These are phyloP conservation scores for Melieria omissa DNA, from an alignment of 2,888 invertebrate species.

Conservation along the genomic window DNA sequence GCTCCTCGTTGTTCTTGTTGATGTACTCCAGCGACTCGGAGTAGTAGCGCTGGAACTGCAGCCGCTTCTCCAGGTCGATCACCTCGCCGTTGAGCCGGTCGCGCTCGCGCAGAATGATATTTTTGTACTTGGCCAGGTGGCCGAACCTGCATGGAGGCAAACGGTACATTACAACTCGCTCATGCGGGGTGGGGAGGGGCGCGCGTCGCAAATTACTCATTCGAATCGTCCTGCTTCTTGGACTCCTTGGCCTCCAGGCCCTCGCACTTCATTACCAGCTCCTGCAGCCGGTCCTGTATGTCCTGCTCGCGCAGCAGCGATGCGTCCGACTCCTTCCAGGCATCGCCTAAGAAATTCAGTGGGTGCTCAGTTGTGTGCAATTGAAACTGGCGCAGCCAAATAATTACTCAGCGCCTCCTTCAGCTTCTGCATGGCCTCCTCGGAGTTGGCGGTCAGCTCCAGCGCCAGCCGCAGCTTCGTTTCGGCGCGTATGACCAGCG, in stretches of 20 bases:
- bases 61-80: conserved; percentile 57
- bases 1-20: conserved; percentile 54
- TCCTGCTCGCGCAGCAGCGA: conserved; percentile 57
- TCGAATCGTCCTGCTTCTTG: conserved; percentile 51
- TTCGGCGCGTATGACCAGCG: conserved; percentile 52
- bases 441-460: conserved; percentile 54
- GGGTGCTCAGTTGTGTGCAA: too few species aligned
- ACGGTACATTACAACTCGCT: too few species aligned
- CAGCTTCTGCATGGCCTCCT: conserved; percentile 52
- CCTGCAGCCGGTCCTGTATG: conserved; percentile 57
- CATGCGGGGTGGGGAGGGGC: background rate
- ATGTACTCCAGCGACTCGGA: conserved; percentile 57
- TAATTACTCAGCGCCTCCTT: conserved; percentile 50
- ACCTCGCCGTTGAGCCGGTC: conserved; percentile 62
- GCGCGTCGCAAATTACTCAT: conserved; percentile 49
- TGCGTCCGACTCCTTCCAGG: conserved; percentile 59
- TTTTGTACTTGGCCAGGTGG: conserved; percentile 56
- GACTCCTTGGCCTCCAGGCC: conserved; percentile 49
- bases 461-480: conserved; percentile 55
- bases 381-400: background rate
- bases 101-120: conserved; percentile 60
- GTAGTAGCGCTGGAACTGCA: conserved; percentile 58
- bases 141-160: conserved; percentile 49
- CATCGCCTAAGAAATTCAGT: conserved; percentile 48
- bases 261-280: conserved; percentile 55